Conservation (phyloP, 1,140 invertebrate species). For the Sycophaga agraensis region DNA sequence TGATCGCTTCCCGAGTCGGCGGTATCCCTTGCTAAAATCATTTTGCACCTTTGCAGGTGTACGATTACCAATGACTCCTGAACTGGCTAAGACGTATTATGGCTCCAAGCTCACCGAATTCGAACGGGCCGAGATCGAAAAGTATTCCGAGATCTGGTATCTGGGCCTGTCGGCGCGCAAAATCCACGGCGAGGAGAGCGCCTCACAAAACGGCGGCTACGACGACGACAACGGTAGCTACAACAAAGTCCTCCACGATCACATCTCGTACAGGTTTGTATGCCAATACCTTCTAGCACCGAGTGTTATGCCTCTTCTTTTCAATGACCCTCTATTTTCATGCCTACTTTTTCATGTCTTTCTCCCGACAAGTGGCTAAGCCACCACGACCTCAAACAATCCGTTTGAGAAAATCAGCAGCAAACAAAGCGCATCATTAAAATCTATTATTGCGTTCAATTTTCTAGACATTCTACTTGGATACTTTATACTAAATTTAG, state of each 20-base stretch:
- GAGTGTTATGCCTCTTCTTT: no score
- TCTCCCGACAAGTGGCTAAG: no score
- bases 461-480: neutral
- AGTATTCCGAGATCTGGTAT: slow-evolving; percentile 89
- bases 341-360: no score
- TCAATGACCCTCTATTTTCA: no score
- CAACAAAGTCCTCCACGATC: slow-evolving; percentile 91
- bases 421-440: no score
- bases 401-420: no score
- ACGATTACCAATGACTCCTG: slow-evolving; percentile 55
- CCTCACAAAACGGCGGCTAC: slow-evolving; percentile 79
- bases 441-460: no score
- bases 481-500: no score
- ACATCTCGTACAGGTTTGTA: slow-evolving; percentile 78
- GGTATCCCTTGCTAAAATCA: neutral
- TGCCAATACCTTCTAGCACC: no score
- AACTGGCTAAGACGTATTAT: slow-evolving; percentile 77
- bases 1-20: no score
- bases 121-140: slow-evolving; percentile 81
- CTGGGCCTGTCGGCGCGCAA: slow-evolving; percentile 82
- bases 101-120: slow-evolving; percentile 81
- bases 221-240: slow-evolving; percentile 92
- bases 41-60: slow-evolving; percentile 35
- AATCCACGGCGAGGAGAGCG: slow-evolving; percentile 77
- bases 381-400: no score